Percentiles rank a stretch among this genome's conserved stretches.
phyloP scores from a whole-genome alignment of 2,113 vertebrate genomes.

The Laterallus jamaicensis region DNA sequence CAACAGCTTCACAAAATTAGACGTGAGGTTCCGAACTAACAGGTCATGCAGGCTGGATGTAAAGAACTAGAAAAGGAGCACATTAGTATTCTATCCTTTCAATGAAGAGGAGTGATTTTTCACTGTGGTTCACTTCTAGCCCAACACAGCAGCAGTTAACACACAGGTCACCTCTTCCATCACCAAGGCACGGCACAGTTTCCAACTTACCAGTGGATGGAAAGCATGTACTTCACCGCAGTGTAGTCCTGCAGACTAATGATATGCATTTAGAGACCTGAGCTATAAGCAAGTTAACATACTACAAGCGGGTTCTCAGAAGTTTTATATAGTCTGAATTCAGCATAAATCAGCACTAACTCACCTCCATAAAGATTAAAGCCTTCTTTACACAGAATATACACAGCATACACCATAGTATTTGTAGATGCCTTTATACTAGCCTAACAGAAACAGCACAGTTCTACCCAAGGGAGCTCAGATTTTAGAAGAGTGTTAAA shows the following conservation, averaged over 20 bases:
- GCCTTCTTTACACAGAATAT: background rate
- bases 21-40: background rate
- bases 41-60: background rate
- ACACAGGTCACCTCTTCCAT: background rate
- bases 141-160: background rate
- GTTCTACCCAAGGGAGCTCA: background rate
- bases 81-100: background rate
- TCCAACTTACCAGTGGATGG: accelerated
- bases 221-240: background rate
- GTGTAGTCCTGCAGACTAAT: background rate
- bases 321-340: background rate
- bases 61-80: background rate
- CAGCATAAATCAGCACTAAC: background rate
- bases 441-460: background rate
- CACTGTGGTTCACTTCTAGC: background rate
- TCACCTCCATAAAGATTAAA: background rate
- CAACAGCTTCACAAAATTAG: background rate
- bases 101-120: background rate
- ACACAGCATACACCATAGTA: background rate
- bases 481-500: background rate
- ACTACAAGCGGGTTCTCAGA: background rate
- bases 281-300: background rate
- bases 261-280: background rate
- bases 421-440: background rate
- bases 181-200: background rate